Conservation (phyloP, 2,888 invertebrate species). For the Zygaena filipendulae region DNA sequence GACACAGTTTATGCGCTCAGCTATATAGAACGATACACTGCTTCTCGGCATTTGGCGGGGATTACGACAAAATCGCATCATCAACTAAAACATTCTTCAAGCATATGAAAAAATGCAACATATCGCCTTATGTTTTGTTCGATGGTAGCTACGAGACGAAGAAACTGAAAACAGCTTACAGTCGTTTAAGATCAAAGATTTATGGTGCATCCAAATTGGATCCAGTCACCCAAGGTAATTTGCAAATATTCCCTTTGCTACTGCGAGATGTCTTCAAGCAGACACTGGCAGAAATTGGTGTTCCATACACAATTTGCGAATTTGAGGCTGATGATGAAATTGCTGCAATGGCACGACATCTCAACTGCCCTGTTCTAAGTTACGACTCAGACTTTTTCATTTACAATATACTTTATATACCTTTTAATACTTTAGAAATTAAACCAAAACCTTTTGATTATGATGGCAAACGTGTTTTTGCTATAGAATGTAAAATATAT, state of each 20-base stretch:
- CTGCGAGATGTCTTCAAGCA: conserved; percentile 80
- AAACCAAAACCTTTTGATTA: conserved; percentile 37
- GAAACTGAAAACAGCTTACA: conserved; percentile 75
- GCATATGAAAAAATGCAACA: conserved; percentile 74
- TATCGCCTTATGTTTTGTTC: conserved; percentile 78
- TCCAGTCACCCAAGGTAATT: conserved; percentile 58
- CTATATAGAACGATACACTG: conserved; percentile 72
- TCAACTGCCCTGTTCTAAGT: conserved; percentile 88
- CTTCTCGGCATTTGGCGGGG: conserved; percentile 84
- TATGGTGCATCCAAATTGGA: conserved; percentile 65
- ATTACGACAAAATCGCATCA: conserved; percentile 82
- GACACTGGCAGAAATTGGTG: conserved; percentile 71
- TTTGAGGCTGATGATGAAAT: conserved; percentile 93
- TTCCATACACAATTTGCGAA: conserved; percentile 78
- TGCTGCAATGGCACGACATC: conserved; percentile 80
- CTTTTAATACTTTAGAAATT: conserved; percentile 74
- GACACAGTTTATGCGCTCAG: conserved; percentile 78
- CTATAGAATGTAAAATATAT: conserved; percentile 77
- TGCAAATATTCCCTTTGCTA: conserved; percentile 79
- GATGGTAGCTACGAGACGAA: conserved; percentile 82
- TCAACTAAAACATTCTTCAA: conserved; percentile 75
- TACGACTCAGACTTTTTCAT: conserved; percentile 96
- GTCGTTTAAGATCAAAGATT: conserved; percentile 70
- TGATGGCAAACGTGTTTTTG: conserved; percentile 36
- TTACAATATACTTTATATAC: conserved; percentile 85